These are phyloP conservation scores for Ceratina calcarata DNA, from an alignment of 1,140 invertebrate species.

Conservation along the genomic window DNA sequence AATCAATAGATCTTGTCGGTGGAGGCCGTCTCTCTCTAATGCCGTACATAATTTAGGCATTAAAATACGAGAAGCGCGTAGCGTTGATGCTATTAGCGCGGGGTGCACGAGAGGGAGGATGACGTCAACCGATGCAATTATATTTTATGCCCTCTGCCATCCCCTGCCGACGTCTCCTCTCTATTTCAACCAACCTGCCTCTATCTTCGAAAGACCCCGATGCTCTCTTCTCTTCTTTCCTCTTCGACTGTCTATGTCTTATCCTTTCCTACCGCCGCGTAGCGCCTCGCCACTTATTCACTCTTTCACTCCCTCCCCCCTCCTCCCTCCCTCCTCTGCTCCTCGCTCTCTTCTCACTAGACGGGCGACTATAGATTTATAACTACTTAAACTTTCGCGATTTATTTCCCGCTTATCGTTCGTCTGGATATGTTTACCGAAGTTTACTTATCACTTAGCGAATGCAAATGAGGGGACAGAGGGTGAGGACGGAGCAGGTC, in stretches of 20 bases:
- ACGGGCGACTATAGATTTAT: slow-evolving; percentile 79
- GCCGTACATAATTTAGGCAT: slow-evolving; percentile 79
- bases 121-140: slow-evolving; percentile 80
- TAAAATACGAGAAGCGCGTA: slow-evolving; percentile 76
- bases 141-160: slow-evolving; percentile 79
- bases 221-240: slow-evolving; percentile 43
- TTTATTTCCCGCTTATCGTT: slow-evolving; percentile 80
- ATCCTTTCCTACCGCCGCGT: slow-evolving; percentile 42
- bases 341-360: slow-evolving; percentile 20
- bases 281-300: slow-evolving; percentile 16
- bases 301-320: slow-evolving; percentile 8
- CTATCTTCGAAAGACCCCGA: slow-evolving; percentile 35
- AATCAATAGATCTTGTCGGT: slow-evolving; percentile 55
- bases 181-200: slow-evolving; percentile 49
- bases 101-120: slow-evolving; percentile 70
- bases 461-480: slow-evolving; percentile 75
- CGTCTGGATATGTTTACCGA: slow-evolving; percentile 74
- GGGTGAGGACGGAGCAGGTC: not conserved
- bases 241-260: slow-evolving; percentile 58
- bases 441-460: slow-evolving; percentile 81
- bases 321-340: too few species aligned
- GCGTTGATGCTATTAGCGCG: slow-evolving; percentile 73
- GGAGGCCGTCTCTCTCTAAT: slow-evolving; percentile 71
- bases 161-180: slow-evolving; percentile 57
- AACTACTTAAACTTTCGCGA: slow-evolving; percentile 81